Percentiles rank a stretch among this genome's conserved stretches.
phyloP scores from a whole-genome alignment of 2,113 vertebrate genomes.

The zebrafish (Danio rerio) region DNA sequence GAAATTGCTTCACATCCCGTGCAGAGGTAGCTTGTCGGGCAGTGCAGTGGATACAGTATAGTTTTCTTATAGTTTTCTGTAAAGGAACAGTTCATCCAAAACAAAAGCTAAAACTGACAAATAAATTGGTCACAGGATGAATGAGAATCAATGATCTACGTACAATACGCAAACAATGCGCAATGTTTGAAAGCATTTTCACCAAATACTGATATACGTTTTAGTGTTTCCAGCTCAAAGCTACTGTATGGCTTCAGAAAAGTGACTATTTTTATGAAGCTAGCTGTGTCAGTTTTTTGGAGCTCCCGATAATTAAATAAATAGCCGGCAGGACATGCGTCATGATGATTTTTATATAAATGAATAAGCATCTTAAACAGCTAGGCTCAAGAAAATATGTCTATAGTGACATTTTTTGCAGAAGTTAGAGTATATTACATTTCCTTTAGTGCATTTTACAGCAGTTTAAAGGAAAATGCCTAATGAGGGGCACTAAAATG shows the following conservation, averaged over 20 bases:
- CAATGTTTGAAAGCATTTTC: background rate
- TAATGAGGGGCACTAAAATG: too few species aligned
- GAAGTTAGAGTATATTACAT: too few species aligned
- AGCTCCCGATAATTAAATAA: background rate
- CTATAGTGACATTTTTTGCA: too few species aligned
- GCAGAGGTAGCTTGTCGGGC: slow-evolving; percentile 60
- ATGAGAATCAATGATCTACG: background rate
- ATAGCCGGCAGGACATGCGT: too few species aligned
- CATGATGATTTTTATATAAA: too few species aligned
- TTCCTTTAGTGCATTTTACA: too few species aligned
- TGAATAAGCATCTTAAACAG: too few species aligned
- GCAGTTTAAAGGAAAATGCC: too few species aligned
- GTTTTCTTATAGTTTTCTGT: background rate
- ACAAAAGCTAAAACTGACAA: background rate
- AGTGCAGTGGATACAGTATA: slow-evolving; percentile 45
- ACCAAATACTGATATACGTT: background rate
- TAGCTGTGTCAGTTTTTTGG: background rate
- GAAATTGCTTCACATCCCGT: slow-evolving; percentile 45
- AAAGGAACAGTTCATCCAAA: background rate
- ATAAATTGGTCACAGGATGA: background rate
- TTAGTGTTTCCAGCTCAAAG: background rate
- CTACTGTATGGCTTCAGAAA: background rate
- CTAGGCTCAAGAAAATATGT: too few species aligned
- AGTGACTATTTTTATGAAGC: background rate
- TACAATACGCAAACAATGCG: background rate